These are phyloP conservation scores for Pionites leucogaster DNA, from an alignment of 2,113 vertebrate species.

Conservation along the genomic window DNA sequence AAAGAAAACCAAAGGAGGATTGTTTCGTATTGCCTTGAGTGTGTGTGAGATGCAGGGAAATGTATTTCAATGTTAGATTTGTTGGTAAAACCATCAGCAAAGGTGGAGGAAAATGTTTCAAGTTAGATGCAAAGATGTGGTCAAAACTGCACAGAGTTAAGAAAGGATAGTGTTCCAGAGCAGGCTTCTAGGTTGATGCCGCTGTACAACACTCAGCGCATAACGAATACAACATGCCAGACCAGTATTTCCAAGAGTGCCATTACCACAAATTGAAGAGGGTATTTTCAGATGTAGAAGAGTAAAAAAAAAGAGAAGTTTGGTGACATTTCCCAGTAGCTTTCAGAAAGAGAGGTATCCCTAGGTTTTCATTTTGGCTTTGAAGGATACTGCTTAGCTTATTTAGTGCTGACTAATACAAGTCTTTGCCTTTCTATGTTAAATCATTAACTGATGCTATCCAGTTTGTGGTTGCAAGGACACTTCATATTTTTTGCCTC, in stretches of 20 bases:
- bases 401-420: background rate
- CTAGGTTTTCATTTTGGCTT: background rate
- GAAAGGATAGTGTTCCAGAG: background rate
- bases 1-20: background rate
- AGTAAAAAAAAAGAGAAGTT: background rate
- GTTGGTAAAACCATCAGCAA: background rate
- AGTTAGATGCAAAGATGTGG: background rate
- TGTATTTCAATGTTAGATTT: background rate
- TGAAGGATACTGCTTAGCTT: background rate
- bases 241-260: background rate
- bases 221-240: background rate
- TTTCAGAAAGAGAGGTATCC: background rate
- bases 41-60: background rate
- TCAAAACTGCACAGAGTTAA: background rate
- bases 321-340: background rate
- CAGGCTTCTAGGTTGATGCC: background rate
- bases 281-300: background rate
- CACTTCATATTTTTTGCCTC: conserved; percentile 3
- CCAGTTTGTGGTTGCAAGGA: conserved; percentile 20
- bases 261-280: background rate
- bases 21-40: background rate
- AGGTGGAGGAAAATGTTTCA: background rate
- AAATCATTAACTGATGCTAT: background rate
- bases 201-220: accelerated
- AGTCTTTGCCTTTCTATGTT: background rate